Conservation (phyloP, 64 coral and sea anemone genomes). For the Hydrozoanthus tunicans region DNA sequence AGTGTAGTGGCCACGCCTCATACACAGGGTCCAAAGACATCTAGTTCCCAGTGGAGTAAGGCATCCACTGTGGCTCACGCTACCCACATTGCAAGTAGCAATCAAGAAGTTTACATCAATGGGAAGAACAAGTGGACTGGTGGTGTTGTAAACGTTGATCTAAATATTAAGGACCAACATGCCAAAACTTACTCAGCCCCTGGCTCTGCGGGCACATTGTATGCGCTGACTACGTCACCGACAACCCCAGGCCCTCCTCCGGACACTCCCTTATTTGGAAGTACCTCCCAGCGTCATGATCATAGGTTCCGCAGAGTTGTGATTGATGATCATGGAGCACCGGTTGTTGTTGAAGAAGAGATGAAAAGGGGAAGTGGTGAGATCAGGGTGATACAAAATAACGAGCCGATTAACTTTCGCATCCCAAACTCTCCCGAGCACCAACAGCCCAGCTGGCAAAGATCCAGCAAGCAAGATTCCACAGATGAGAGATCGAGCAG, state of each 20-base stretch:
- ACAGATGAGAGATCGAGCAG: not conserved
- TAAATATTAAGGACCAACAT: constrained; percentile 32
- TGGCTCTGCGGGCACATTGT: constrained; percentile 63
- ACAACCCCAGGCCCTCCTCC: constrained; percentile 63
- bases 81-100: constrained; percentile 46
- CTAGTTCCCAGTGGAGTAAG: constrained; percentile 39
- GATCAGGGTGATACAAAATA: constrained; percentile 13
- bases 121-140: constrained; percentile 50
- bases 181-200: constrained; percentile 8
- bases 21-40: constrained; percentile 3
- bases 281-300: constrained; percentile 74
- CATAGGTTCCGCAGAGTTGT: constrained; percentile 61
- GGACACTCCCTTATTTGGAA: constrained; percentile 86
- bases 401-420: constrained; percentile 14
- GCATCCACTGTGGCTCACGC: constrained; percentile 35
- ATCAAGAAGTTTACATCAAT: constrained; percentile 39
- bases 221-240: constrained; percentile 78
- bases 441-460: not conserved
- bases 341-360: constrained; percentile 52
- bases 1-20: constrained; percentile 58
- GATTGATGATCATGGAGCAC: constrained; percentile 62
- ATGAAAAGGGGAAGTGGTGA: constrained; percentile 48
- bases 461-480: not conserved
- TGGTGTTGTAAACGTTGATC: constrained; percentile 41
- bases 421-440: constrained; percentile 12